phyloP scores from a whole-genome alignment of 2,113 vertebrate species.

The Percopsis transmontana region DNA sequence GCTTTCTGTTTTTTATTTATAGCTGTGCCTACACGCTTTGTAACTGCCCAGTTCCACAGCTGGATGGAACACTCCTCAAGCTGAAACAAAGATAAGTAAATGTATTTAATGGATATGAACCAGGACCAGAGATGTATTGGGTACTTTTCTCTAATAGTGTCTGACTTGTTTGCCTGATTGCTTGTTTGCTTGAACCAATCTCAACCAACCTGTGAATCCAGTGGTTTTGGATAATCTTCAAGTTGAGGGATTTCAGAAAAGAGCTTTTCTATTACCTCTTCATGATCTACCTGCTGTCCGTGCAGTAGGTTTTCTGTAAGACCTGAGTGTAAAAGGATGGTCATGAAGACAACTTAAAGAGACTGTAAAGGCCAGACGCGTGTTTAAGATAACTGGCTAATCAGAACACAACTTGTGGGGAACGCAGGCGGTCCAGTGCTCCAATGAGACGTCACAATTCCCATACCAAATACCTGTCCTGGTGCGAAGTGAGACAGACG shows the following conservation, averaged over 20 bases:
- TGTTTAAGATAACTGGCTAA: no score
- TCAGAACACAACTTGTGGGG: no score
- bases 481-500: no score
- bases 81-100: constrained; percentile 62
- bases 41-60: constrained; percentile 92
- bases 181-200: no score
- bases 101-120: neutral
- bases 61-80: constrained; percentile 84
- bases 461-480: no score
- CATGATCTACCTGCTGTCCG: constrained; percentile 55
- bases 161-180: no score
- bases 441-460: no score
- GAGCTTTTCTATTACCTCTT: constrained; percentile 79
- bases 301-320: constrained; percentile 72
- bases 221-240: constrained; percentile 50
- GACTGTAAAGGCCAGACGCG: no score
- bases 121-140: no score
- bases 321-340: constrained; percentile 62
- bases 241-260: constrained; percentile 72
- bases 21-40: constrained; percentile 67
- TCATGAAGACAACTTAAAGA: no score
- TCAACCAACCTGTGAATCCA: constrained; percentile 65
- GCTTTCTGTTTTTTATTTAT: constrained; percentile 81
- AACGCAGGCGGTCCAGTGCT: no score
- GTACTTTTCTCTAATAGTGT: no score